These are phyloP conservation scores for Ypsolopha sequella DNA, from an alignment of 2,888 invertebrate species.

Conservation along the genomic window DNA sequence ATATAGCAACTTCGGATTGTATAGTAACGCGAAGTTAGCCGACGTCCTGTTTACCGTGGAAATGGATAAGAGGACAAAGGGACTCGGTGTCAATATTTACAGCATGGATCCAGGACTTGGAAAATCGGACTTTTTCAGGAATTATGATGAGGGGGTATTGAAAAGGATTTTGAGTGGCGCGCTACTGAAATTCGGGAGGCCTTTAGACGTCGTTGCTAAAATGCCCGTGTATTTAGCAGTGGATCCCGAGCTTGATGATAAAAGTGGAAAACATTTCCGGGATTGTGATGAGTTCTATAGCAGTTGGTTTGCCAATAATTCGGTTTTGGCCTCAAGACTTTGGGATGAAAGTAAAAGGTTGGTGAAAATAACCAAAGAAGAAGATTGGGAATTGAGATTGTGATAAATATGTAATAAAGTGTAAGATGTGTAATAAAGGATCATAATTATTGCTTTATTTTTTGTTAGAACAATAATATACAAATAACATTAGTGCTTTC, in stretches of 20 bases:
- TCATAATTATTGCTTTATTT: no score
- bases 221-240: constrained; percentile 40
- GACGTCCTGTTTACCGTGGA: constrained; percentile 62
- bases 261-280: constrained; percentile 42
- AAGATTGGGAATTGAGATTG: constrained; percentile 35
- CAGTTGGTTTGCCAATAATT: constrained; percentile 48
- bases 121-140: constrained; percentile 82
- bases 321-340: constrained; percentile 21
- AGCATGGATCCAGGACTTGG: constrained; percentile 88
- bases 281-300: constrained; percentile 44
- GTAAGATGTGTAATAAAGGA: no score
- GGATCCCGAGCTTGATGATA: constrained; percentile 27
- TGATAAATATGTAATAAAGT: no score
- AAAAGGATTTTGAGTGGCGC: constrained; percentile 23
- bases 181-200: constrained; percentile 27
- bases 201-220: constrained; percentile 28
- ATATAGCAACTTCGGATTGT: constrained; percentile 68
- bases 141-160: constrained; percentile 21
- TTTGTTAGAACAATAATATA: no score
- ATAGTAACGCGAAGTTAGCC: constrained; percentile 60
- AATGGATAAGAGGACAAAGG: constrained; percentile 32
- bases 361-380: constrained; percentile 26
- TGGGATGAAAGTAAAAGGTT: constrained; percentile 40
- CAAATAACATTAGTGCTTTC: no score
- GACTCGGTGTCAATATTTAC: constrained; percentile 73